Conservation (phyloP, 2,888 invertebrate genomes). For the Andrena bucephala region DNA sequence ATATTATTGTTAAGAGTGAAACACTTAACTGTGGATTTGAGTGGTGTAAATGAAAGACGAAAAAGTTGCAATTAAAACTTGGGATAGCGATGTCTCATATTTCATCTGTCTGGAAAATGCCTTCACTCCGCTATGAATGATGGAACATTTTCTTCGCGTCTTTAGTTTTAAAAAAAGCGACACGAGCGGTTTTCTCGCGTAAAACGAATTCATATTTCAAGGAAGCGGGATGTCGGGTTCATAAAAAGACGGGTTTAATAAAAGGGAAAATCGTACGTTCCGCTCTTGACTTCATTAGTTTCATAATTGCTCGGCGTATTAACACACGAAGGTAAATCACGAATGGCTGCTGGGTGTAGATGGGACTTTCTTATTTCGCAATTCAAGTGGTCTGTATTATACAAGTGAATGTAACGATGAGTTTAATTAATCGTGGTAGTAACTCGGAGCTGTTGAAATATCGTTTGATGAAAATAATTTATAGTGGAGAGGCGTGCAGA, state of each 20-base stretch:
- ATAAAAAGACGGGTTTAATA: not conserved
- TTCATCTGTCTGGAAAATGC: not conserved
- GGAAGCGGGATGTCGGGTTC: not conserved
- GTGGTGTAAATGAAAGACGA: not conserved
- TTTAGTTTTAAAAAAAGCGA: not conserved
- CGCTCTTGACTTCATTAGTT: not conserved
- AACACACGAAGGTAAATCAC: not conserved
- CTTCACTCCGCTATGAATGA: not conserved
- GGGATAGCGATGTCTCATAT: not conserved
- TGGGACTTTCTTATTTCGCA: not conserved
- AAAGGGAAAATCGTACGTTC: not conserved
- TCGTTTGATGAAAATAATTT: too few relatives aligned
- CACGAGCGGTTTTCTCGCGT: not conserved
- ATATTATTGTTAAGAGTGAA: not conserved
- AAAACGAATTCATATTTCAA: slow-evolving; percentile 3
- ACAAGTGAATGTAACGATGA: too few relatives aligned
- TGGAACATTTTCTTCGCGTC: not conserved
- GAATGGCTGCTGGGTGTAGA: not conserved
- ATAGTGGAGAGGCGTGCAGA: too few relatives aligned
- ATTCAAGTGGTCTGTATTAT: too few relatives aligned
- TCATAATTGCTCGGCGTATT: not conserved
- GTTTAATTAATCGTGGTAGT: too few relatives aligned
- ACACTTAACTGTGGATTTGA: not conserved
- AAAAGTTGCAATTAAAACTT: not conserved
- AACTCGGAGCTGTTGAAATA: too few relatives aligned